Base-by-base conservation (phyloP, 2,888 invertebrate genomes). In the Autographa pulchrina region DNA sequence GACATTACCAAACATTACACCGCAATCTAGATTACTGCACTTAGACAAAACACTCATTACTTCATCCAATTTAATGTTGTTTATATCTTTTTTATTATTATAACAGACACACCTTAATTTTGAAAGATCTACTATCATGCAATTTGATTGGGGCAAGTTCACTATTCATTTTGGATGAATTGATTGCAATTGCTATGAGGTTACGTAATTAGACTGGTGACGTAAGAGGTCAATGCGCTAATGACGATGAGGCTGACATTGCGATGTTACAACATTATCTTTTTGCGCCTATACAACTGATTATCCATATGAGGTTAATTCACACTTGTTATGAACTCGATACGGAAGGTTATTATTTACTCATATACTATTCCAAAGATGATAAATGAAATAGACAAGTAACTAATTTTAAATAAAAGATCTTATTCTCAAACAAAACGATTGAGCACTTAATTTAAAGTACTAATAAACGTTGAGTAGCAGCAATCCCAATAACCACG, bases 171-270 rank as follows among this genome's bases (percentile, higher is more conserved):
- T 62, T 68, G 32, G 32, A 62, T 59, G 43, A 65, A 35, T 20
- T 52, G 43, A 62, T 77, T 62, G 63, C 63, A 56, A 77, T 77
- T 65, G 60, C 68, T 68, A 67, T 77, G 20, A 0, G 52, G 65
- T 77, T 81, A 81, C 78, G 78, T 68, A 32, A 68, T 77, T 43
- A 14, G 14, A 59, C 64, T 8, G 7, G 38, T 64, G 62, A 65
- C 13, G 41, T 77, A 72, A 77, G 64, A 77, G 64, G 64, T 66
- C 65, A 54, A 73, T 66, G 68, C 18, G 56, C 35, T 32, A 76
- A 56, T 25, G 13, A 52, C 32, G 52, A 54, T 54, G 56, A 62
- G 56, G 52, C 61, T 4, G 20, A 56, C 20, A 56, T 20, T 56
- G 25, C 25, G 20, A 13, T 20, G 11, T 56, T 25, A 56, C 25